phyloP scores from a whole-genome alignment of 2,888 invertebrate genomes.

The Lamellibrachia satsuma region DNA sequence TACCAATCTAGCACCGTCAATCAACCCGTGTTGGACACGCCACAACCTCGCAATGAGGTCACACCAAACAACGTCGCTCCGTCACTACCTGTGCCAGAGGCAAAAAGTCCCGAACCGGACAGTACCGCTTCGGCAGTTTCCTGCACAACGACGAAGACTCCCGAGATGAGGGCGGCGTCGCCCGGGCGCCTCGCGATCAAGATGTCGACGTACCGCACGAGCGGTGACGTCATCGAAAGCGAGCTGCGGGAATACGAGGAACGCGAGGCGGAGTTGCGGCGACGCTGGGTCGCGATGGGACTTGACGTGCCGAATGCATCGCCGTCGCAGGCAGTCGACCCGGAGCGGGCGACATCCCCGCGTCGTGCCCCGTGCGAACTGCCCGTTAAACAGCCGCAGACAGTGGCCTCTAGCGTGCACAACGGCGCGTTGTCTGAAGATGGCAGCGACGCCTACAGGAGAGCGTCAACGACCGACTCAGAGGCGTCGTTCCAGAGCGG shows the following conservation, averaged over 20 bases:
- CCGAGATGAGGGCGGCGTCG: not conserved
- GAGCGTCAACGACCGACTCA: not conserved
- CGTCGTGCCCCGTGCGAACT: not conserved
- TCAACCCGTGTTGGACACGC: not conserved
- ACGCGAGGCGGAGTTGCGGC: constrained; percentile 68
- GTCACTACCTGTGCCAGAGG: not conserved
- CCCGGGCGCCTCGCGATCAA: not conserved
- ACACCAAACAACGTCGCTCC: not conserved
- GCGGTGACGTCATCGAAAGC: constrained; percentile 64
- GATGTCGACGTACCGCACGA: constrained; percentile 51
- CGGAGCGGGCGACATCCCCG: constrained; percentile 29
- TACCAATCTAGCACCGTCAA: not conserved
- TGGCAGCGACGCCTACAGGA: not conserved
- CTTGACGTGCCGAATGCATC: constrained; percentile 27
- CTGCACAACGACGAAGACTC: not conserved
- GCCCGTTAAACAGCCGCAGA: not conserved
- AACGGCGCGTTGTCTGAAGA: not conserved
- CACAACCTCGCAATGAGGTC: not conserved
- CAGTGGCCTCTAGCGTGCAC: not conserved
- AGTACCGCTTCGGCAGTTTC: not conserved
- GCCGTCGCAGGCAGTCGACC: constrained; percentile 30
- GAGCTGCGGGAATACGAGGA: constrained; percentile 68
- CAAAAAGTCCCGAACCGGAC: not conserved
- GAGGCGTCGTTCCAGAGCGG: not conserved
- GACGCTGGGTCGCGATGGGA: constrained; percentile 41